Percentiles rank a stretch among this genome's conserved stretches.
Conservation (phyloP, 2,888 invertebrate genomes). For the Drosophila infuscata region DNA sequence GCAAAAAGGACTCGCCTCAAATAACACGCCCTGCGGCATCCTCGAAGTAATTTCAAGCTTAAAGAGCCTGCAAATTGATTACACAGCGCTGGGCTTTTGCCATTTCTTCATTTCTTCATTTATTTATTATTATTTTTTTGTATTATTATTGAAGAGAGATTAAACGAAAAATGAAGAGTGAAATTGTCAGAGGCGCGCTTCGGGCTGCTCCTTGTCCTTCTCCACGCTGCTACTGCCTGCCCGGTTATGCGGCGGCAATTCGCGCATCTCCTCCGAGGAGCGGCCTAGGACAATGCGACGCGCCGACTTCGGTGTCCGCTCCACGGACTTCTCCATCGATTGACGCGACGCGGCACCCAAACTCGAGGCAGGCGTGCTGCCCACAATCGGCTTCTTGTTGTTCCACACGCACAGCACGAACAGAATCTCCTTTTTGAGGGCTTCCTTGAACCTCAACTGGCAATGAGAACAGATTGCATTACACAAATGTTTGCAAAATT, state of each 20-base stretch:
- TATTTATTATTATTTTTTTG: neutral
- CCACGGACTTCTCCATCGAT: constrained; percentile 68
- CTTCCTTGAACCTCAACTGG: constrained; percentile 68
- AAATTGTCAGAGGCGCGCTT: constrained; percentile 37
- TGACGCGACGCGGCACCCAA: constrained; percentile 65
- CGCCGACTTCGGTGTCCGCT: constrained; percentile 64
- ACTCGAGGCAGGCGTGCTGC: constrained; percentile 66
- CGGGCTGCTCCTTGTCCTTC: constrained; percentile 11
- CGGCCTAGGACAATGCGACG: constrained; percentile 57
- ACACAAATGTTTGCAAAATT: neutral
- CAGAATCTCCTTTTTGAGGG: constrained; percentile 69
- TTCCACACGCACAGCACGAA: constrained; percentile 81
- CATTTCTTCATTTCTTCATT: constrained; percentile 13
- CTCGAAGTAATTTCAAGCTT: constrained; percentile 75
- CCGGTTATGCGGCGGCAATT: constrained; percentile 41
- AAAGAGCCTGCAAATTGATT: constrained; percentile 73
- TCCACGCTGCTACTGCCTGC: constrained; percentile 11
- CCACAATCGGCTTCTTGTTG: constrained; percentile 76
- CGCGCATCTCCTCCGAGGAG: constrained; percentile 70
- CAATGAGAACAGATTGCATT: neutral
- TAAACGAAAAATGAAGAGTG: constrained; percentile 8
- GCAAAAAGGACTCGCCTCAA: constrained; percentile 3
- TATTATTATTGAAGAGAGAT: constrained; percentile 32
- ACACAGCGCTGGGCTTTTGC: constrained; percentile 36
- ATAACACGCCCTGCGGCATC: constrained; percentile 45